Conservation (phyloP, 2,797 vertebrate genomes). For the Schizopygopsis malacanthus region DNA sequence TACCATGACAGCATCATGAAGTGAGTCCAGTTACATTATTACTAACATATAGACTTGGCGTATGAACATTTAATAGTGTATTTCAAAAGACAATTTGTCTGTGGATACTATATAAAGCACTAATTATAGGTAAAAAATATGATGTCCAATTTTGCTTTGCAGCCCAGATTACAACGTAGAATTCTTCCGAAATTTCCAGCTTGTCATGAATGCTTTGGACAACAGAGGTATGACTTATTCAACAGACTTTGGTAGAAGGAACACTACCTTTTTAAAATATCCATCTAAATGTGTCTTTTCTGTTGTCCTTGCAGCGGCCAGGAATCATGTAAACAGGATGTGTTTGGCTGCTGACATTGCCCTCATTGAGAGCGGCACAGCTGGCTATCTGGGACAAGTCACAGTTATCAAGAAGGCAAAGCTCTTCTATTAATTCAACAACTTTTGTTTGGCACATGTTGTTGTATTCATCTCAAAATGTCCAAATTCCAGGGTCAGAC, state of each 20-base stretch:
- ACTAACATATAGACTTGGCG: too few species aligned
- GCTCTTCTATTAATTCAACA: not conserved
- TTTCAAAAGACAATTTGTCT: not conserved
- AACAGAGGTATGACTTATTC: slow-evolving; percentile 86
- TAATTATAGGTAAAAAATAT: not conserved
- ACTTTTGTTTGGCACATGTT: not conserved
- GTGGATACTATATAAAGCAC: not conserved
- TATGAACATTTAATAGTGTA: not conserved
- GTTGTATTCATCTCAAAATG: not conserved
- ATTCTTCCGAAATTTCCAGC: slow-evolving; percentile 93
- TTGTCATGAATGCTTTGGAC: slow-evolving; percentile 98
- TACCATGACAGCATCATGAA: slow-evolving; percentile 99
- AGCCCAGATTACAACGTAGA: slow-evolving; percentile 97
- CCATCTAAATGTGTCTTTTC: not conserved
- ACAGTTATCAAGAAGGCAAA: slow-evolving; percentile 97
- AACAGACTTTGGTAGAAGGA: not conserved
- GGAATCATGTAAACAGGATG: slow-evolving; percentile 99
- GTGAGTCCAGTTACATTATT: slow-evolving; percentile 73
- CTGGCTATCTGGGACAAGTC: slow-evolving; percentile 97
- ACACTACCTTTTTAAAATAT: not conserved
- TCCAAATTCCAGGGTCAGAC: slow-evolving; percentile 86
- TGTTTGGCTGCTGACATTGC: slow-evolving; percentile 96
- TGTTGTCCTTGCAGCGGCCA: slow-evolving; percentile 81
- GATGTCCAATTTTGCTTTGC: slow-evolving; percentile 51
- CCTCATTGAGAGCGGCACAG: slow-evolving; percentile 96